Evolutionary conservation across 2,888 invertebrate genomes (phyloP), one percentile per base, ranked within the genome.

Genomic region (Plagodis pulveraria): DNA sequence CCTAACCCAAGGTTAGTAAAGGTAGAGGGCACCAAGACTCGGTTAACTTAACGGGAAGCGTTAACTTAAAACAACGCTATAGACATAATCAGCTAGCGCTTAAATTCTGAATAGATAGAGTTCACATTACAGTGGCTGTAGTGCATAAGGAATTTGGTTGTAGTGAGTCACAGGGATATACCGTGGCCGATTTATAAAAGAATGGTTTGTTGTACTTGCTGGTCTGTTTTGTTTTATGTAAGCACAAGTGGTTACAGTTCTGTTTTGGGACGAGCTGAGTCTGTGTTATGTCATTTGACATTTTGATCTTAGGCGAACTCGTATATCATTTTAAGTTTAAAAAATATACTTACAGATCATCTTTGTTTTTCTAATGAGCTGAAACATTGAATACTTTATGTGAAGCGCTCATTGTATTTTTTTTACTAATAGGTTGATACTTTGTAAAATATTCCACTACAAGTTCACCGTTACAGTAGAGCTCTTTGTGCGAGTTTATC

Each of bases 31-130:
- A 58, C 59, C 65, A 66, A 66, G 65, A 69, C 72, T 53, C 52
- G 44, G 58, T 51, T 64, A 76, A 71, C 38, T 40, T 72, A 76
- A 76, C 76, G 76, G 76, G 70, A 67, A 50, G 47, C 50, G 22
- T 22, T 51, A 52, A 42, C 45, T 56, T 50, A 53, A 42, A 45
- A 61, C 66, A 53, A 69, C 65, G 35, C 38, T 46, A 5, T 22
- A 38, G 6, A 45, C 9, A 41, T 6, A 53, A 62, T 6, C 44
- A 0, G n/a, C 8, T 41, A 52, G 45, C 10, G 45, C 62, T 48
- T n/a, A 58, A 62, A 10, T 0, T 0, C 0, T 6, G 10, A 44
- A 6, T 5, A 22, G 22, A 47, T 64, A 63, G 52, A 44, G 58
- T 49, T 53, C 9, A 22, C 36, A 47, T 49, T 54, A 0, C 47